These are phyloP conservation scores for Epistrophe eligans DNA, from an alignment of 2,888 invertebrate species.

Conservation along the genomic window DNA sequence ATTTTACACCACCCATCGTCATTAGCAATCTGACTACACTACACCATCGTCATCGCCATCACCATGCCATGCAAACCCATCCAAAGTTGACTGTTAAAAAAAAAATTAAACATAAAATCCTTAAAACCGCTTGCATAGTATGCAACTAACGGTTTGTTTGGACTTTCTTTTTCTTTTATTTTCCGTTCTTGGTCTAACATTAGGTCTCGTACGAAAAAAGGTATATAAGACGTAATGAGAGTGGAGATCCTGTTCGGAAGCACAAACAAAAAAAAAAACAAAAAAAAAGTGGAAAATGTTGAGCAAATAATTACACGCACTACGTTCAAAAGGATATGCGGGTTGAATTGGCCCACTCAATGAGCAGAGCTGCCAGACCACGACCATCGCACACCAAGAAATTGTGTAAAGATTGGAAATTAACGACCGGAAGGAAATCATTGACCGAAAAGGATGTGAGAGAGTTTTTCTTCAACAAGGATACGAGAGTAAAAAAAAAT, in stretches of 20 bases:
- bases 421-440: slow-evolving; percentile 74
- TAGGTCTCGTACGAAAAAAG: background rate
- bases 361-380: slow-evolving; percentile 47
- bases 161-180: background rate
- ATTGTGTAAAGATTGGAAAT: slow-evolving; percentile 71
- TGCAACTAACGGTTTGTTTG: slow-evolving; percentile 68
- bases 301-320: slow-evolving; percentile 72
- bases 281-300: slow-evolving; percentile 55
- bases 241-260: slow-evolving; percentile 23
- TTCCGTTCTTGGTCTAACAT: slow-evolving; percentile 17
- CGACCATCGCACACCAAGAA: slow-evolving; percentile 40
- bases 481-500: slow-evolving; percentile 25
- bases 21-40: slow-evolving; percentile 14
- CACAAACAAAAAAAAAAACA: slow-evolving; percentile 37
- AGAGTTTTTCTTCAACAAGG: slow-evolving; percentile 25
- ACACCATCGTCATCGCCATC: too few species aligned
- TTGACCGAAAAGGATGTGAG: slow-evolving; percentile 66
- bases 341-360: slow-evolving; percentile 26
- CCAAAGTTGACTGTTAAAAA: background rate
- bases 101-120: slow-evolving; percentile 56
- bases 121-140: slow-evolving; percentile 62
- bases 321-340: slow-evolving; percentile 14
- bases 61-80: background rate
- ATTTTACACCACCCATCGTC: background rate
- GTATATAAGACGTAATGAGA: background rate